Evolutionary conservation across 2,797 vertebrate genomes (phyloP).

Genomic region (Netta rufina): DNA sequence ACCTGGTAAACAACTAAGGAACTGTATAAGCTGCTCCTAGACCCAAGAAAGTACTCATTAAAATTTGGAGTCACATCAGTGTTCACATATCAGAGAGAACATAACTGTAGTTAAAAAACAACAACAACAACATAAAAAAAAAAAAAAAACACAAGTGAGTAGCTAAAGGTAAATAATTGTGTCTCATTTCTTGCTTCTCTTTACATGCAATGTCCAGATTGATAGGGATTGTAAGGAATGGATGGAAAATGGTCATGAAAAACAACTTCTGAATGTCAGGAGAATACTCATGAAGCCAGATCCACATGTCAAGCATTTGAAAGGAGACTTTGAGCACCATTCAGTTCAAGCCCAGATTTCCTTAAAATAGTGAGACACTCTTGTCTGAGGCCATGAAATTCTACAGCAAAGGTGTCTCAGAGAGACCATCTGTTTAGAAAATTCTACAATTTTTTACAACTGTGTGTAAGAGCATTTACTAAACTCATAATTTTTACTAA

Average conservation of each 20-base stretch:
- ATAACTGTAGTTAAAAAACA: neutral
- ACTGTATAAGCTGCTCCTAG: neutral
- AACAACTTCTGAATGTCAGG: neutral
- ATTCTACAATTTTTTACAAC: constrained; percentile 20
- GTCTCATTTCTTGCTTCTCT: neutral
- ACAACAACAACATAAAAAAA: neutral
- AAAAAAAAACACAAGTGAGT: neutral
- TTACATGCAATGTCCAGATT: neutral
- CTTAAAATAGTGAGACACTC: neutral
- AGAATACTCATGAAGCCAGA: neutral
- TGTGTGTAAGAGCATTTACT: constrained; percentile 37
- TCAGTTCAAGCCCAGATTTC: neutral
- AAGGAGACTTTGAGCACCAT: neutral
- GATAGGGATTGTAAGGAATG: neutral
- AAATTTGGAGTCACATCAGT: neutral
- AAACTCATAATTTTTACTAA: constrained; percentile 59
- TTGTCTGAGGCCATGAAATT: neutral
- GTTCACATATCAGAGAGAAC: neutral
- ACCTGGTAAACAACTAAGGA: neutral
- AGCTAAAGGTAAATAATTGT: neutral
- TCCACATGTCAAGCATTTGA: neutral
- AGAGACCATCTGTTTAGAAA: neutral
- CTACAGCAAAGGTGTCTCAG: neutral
- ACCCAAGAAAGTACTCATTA: neutral
- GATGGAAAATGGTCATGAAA: neutral